Evolutionary conservation across 2,797 vertebrate genomes (phyloP), one percentile per base, ranked within the genome.

Genomic region (Huso huso): DNA sequence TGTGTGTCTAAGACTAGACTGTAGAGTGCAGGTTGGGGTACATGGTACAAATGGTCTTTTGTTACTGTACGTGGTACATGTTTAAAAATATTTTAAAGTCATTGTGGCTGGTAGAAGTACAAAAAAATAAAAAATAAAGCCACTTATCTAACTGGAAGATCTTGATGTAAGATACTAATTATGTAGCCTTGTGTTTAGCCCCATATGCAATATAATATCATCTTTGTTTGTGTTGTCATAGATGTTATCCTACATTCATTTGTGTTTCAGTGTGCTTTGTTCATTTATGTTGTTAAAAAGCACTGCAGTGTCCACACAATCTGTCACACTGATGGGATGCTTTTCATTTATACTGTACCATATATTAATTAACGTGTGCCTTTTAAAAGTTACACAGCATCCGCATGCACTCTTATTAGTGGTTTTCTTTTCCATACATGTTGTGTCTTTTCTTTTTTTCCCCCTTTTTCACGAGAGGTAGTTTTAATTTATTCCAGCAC

Each of bases 401-500:
- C 61, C 66, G 55, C 51, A 58, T 70, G 68, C 68, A 62, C 65
- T 65, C 65, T 70, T 69, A 48, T 37, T 50, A 37, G 18, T 53
- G 13, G 23, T 13, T 48, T 71, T 12, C 67, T 61, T 74, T 66
- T 66, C 51, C 13, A 13, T 50, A 53, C 58, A 60, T 58, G 57
- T 8, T 1, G 0, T 49, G 13, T 48, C 61, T 59, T 59, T 53
- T 8, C 8, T 8, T 1, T 8, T 50, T 37, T 18, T 67, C 49
- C 53, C 1, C 63, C 10, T 51, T 48, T 13, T 69, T 68, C 49
- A 23, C 50, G 9, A 70, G 69, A 63, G 65, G 69, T 52, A 71
- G 64, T 18, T 77, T 87, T 85, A 85, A 85, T 87, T 76, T 76
- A 74, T 84, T 89, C 84, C 86, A 89, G 71, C 88, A 80, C 89